Conservation (phyloP, 1,140 invertebrate species). For the Pissodes strobi region DNA sequence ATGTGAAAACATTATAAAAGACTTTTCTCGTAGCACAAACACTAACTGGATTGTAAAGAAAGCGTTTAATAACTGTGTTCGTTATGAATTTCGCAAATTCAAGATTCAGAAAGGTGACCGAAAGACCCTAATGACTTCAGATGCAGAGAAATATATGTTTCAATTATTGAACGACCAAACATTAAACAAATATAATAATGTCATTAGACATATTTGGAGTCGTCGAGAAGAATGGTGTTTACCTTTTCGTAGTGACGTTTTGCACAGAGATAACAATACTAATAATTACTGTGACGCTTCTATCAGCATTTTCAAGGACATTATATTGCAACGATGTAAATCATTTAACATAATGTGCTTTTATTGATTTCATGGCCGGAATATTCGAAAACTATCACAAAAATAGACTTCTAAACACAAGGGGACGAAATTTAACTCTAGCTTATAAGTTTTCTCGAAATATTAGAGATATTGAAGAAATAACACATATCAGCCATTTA, state of each 20-base stretch:
- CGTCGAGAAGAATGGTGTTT: background rate
- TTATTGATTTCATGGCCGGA: background rate
- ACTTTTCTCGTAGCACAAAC: too few species aligned
- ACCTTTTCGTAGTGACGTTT: background rate
- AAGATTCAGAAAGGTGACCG: background rate
- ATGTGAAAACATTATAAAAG: too few species aligned
- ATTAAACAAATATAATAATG: background rate
- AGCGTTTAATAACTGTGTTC: too few species aligned
- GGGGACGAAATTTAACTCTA: too few species aligned
- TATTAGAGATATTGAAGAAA: background rate
- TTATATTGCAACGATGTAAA: background rate
- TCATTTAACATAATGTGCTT: conserved; percentile 5
- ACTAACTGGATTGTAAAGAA: too few species aligned
- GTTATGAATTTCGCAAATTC: too few species aligned
- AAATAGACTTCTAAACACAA: background rate
- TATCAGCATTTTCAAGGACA: conserved; percentile 5
- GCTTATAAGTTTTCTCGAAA: background rate
- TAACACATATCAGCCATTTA: too few species aligned
- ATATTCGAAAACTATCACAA: background rate
- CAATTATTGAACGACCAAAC: background rate
- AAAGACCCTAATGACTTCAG: background rate
- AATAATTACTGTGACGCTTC: too few species aligned
- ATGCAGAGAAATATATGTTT: background rate
- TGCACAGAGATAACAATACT: too few species aligned
- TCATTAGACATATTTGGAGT: background rate